Base-by-base conservation (phyloP, 2,888 invertebrate genomes). In the Hedya salicella region DNA sequence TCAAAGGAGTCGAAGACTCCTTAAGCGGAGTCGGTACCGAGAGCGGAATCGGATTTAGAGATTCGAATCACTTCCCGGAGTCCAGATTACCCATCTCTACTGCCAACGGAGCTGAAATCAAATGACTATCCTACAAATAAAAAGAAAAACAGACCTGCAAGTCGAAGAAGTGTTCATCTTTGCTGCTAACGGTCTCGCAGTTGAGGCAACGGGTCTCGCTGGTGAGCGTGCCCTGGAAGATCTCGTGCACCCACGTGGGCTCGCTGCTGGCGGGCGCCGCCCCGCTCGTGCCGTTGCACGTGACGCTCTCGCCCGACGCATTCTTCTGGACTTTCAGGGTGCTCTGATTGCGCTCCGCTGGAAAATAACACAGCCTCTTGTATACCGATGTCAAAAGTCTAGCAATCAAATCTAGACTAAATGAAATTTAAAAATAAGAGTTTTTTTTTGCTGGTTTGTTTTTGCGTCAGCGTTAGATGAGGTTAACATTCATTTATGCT, bases 211-310 rank as follows among this genome's bases (percentile, higher is more conserved):
- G 94, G 1, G 99, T 99, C 93, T 99, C 99, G 87, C 99, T 99
- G 3, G 99, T 99, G 70, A 99, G 94, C 61, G 99, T 99, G 72
- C 99, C 99, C 69, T 99, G 99, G 92, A 99, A 99, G 84, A 99
- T 99, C 91, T 99, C 99, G 85, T 99, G 99, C 68, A 99, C 99
- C 99, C 99, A 99, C 0, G 99, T 99, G 56, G 98, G 97, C 79
- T 98, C 98, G 0, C 96, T 91, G 85, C 91, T 88, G 75, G 95
- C 85, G 0, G 88, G 87, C 25, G 81, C 70, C 0, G 57, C 71
- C 0, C 42, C 5, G 46, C 32, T 17, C 1, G 76, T 84, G 13
- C 91, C 92, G 65, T 91, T 91, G 71, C 91, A 90, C 1, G 86
- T 85, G 36, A 90, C 85, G 67, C 79, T 82, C 74, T 92, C 91